Base-by-base conservation (phyloP, 1,140 invertebrate genomes). In the Pogonomyrmex barbatus region DNA sequence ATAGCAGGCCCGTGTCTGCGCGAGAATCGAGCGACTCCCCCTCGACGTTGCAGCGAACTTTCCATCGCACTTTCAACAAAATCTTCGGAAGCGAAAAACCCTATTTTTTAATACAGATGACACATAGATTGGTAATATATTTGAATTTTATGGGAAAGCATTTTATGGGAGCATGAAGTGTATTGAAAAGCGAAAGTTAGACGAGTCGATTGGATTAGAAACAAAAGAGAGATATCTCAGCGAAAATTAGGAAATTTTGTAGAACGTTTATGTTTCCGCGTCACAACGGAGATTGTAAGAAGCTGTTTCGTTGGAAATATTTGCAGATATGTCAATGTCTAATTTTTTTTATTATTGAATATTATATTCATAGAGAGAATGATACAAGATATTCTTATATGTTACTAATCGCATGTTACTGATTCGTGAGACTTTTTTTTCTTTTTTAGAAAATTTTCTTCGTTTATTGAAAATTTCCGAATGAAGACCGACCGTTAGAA, bases 111-210 rank as follows among this genome's bases (percentile, higher is more conserved):
- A 62, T 47, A 14, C 1, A 50, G 4, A 47, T 45, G 9, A 47
- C 33, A 39, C 3, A 39, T 39, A 14, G 2, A 73, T 75, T 60
- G 14, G 14, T 39, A 63, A n/a, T 12, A 39, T 36, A 6, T 62
- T 36, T 50, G 4, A 14, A 56, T 24, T 39, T 5, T 42, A 24
- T 24, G 24, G 24, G 12, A 6, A 9, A 24, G n/a, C n/a, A n/a
- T n/a, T n/a, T n/a, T n/a, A n/a, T n/a, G n/a, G n/a, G 42, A 58
- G 10, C 30, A 4, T 30, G 10, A 73, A 39, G 54, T 24, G 47
- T 71, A 36, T 71, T 52, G n/a, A 54, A 54, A 4, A 68, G n/a
- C 10, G 39, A 68, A 68, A 24, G 39, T 4, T 65, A 68, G 9
- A 68, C 17, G 24, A 4, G 5, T 10, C 14, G 4, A 24, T 4